Base-by-base conservation (phyloP, 2,888 invertebrate genomes). In the Caenorhabditis afra region DNA sequence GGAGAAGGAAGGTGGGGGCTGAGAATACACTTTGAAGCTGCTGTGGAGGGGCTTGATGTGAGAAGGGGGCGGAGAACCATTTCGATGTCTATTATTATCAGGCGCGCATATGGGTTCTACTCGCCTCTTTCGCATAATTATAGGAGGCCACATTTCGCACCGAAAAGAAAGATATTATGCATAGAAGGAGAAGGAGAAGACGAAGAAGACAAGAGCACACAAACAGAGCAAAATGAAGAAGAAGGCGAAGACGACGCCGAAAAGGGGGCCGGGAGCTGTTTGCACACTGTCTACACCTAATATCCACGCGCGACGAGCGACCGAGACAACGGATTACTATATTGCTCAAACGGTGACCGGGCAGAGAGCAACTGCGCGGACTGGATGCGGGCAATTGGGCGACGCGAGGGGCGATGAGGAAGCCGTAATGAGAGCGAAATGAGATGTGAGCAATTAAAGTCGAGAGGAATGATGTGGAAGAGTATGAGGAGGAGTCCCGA, bases 271-370 rank as follows among this genome's bases (percentile, higher is more conserved):
- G 49, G 47, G 23, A 22, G 41, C 18, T 71, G 62, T 71, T 64
- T 71, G 64, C 71, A 49, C 71, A 70, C 57, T 37, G 67, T 61
- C 59, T 70, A 61, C 70, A 71, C 57, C 71, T 71, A 47, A 64
- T 62, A 62, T 64, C 53, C 71, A 62, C 64, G 64, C 62, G 39
- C 29, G 29, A 29, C 29, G 7, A 29, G 29, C 29, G 29, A 29
- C 29, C 29, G 7, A 29, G 16, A 70, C 37, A 39, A 52, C 53
- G 45, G 62, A 71, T 71, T 71, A 62, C 47, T 55, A 23, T n/a
- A n/a, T 20, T 16, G 37, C 44, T 41, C 29, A 45, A 44, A 5
- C n/a, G 16, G 37, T 37, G 37, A 11, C 14, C 22, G 39, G 41
- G 12, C 11, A 39, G 39, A 8, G 39, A 53, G 37, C 37, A 55